phyloP scores from a whole-genome alignment of 2,888 invertebrate genomes.

The Griposia aprilina region DNA sequence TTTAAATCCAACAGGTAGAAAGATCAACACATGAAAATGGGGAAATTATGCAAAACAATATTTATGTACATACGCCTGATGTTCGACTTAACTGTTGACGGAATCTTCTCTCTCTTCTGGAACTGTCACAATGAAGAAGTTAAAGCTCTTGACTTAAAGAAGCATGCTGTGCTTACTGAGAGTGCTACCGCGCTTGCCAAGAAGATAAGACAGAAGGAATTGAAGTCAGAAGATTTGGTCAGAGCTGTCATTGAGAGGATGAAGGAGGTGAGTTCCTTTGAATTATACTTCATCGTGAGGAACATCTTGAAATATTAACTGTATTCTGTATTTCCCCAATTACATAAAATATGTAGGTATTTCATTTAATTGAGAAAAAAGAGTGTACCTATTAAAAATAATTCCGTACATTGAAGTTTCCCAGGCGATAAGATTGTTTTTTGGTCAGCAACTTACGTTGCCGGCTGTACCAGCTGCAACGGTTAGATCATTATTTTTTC shows the following conservation, averaged over 20 bases:
- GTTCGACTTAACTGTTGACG: slow-evolving; percentile 82
- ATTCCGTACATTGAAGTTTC: neutral
- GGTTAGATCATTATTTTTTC: neutral
- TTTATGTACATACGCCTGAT: slow-evolving; percentile 76
- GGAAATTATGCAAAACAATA: slow-evolving; percentile 68
- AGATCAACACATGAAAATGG: slow-evolving; percentile 64
- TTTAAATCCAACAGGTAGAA: slow-evolving; percentile 25
- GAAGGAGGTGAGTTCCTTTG: slow-evolving; percentile 89
- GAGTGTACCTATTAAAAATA: neutral
- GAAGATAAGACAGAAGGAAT: slow-evolving; percentile 91
- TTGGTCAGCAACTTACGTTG: neutral
- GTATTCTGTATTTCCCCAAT: no score
- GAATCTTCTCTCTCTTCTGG: slow-evolving; percentile 85
- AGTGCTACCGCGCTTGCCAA: slow-evolving; percentile 93
- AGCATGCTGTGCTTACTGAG: slow-evolving; percentile 84
- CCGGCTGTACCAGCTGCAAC: neutral
- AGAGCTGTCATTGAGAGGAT: slow-evolving; percentile 94
- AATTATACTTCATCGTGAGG: neutral
- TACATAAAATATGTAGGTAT: no score
- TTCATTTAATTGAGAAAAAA: no score
- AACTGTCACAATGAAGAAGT: slow-evolving; percentile 78
- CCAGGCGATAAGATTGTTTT: no score
- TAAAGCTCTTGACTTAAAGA: slow-evolving; percentile 79
- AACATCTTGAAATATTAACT: neutral
- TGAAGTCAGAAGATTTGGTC: slow-evolving; percentile 94